These are phyloP conservation scores for Papilio glaucus DNA, from an alignment of 1,140 invertebrate genomes.

Conservation along the genomic window DNA sequence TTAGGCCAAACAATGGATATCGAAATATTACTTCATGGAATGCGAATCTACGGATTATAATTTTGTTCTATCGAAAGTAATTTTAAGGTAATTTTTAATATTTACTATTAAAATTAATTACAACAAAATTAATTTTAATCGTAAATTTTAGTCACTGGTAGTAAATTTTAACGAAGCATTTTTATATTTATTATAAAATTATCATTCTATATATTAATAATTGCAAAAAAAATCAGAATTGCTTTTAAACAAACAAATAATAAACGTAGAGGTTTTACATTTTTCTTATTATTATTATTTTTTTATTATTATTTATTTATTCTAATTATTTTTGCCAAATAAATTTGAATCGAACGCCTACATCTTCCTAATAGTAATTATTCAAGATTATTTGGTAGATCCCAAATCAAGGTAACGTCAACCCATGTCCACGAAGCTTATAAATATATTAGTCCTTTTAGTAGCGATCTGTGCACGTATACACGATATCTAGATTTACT, in stretches of 20 bases:
- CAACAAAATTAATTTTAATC: neutral
- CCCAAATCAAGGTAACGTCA: slow-evolving; percentile 32
- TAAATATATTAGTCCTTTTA: slow-evolving; percentile 1
- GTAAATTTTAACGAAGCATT: neutral
- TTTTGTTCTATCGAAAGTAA: slow-evolving; percentile 13
- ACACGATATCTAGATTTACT: neutral
- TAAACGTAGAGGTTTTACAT: neutral
- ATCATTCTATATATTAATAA: neutral
- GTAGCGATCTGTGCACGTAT: neutral
- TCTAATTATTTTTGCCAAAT: too few species aligned
- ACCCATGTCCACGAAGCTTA: slow-evolving; percentile 24
- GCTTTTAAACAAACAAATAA: neutral
- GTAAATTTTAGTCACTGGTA: neutral
- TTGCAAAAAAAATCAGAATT: neutral
- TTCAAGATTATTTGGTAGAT: slow-evolving; percentile 12
- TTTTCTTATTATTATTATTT: neutral
- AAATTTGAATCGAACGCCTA: neutral
- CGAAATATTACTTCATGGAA: slow-evolving; percentile 36
- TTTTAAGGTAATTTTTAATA: slow-evolving; percentile 30
- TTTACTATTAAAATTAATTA: too few species aligned
- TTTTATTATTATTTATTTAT: too few species aligned
- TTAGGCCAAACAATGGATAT: slow-evolving; percentile 43
- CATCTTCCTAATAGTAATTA: slow-evolving; percentile 6
- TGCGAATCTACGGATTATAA: slow-evolving; percentile 33
- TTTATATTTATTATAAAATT: neutral